phyloP scores from a whole-genome alignment of 2,888 invertebrate genomes.

The Lissocephala sabroskyi region DNA sequence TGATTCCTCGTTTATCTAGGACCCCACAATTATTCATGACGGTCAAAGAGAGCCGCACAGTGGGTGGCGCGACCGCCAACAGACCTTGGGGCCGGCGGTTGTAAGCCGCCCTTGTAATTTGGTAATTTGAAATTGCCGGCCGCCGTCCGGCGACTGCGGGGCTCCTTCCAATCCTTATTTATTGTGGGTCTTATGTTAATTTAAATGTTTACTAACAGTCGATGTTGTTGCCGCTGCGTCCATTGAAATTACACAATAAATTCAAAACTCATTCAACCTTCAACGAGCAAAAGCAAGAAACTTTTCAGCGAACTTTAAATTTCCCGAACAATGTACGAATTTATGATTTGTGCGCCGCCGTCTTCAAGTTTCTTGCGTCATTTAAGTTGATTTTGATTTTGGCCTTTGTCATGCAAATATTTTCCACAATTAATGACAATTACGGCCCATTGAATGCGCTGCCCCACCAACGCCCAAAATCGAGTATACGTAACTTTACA shows the following conservation, averaged over 20 bases:
- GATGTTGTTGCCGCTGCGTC: slow-evolving; percentile 7
- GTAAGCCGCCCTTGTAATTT: slow-evolving; percentile 28
- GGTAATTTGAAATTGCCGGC: slow-evolving; percentile 36
- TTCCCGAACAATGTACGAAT: not conserved
- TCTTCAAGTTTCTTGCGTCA: slow-evolving; percentile 3
- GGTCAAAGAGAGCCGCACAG: slow-evolving; percentile 12
- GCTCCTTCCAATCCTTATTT: slow-evolving; percentile 1
- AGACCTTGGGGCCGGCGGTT: slow-evolving; percentile 6
- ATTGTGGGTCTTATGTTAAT: slow-evolving; percentile 22
- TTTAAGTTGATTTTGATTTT: not conserved
- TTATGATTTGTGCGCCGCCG: not conserved
- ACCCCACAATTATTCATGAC: slow-evolving; percentile 53
- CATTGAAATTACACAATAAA: slow-evolving; percentile 12
- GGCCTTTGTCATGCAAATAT: slow-evolving; percentile 39
- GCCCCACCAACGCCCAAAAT: too few species aligned
- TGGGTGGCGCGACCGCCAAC: not conserved
- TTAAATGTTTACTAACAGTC: slow-evolving; percentile 35
- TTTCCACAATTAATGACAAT: slow-evolving; percentile 52
- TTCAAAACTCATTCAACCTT: slow-evolving; percentile 45
- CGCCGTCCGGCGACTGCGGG: slow-evolving; percentile 15
- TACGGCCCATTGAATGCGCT: slow-evolving; percentile 52
- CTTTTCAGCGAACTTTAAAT: slow-evolving; percentile 2
- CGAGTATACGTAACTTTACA: too few species aligned
- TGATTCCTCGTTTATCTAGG: slow-evolving; percentile 56
- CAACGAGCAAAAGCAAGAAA: slow-evolving; percentile 11